phyloP scores from a whole-genome alignment of 23 tunicate species.

The Oikopleura albicans region DNA sequence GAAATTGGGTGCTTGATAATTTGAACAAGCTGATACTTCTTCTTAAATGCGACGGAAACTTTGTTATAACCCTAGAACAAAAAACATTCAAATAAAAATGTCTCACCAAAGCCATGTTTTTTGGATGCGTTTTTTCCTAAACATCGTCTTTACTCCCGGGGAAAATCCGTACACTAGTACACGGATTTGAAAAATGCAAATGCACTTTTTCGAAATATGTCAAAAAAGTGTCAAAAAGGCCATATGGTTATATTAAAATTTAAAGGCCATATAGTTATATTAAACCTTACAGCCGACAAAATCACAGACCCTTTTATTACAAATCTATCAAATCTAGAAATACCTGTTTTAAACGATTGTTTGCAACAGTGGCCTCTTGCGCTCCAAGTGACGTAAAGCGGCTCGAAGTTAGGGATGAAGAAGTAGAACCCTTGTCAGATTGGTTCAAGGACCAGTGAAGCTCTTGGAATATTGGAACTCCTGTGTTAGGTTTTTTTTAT shows the following conservation, averaged over 20 bases:
- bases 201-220: not conserved
- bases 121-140: no score
- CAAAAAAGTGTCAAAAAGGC: not conserved
- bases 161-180: no score
- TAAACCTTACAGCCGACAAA: no score
- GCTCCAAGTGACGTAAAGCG: not conserved
- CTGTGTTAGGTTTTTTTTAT: no score
- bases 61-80: not conserved
- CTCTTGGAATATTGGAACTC: slow-evolving; percentile 10
- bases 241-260: no score
- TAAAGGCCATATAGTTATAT: no score
- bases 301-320: no score
- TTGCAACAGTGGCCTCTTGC: not conserved
- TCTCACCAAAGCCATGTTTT: no score
- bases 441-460: not conserved
- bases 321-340: no score
- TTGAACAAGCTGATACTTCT: not conserved
- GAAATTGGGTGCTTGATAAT: not conserved
- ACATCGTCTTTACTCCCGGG: no score
- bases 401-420: not conserved
- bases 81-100: no score
- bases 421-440: not conserved
- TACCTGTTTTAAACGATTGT: not conserved
- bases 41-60: not conserved
- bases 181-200: no score